Base-by-base conservation (phyloP, 1,140 invertebrate species). In the Megathymus violae region DNA sequence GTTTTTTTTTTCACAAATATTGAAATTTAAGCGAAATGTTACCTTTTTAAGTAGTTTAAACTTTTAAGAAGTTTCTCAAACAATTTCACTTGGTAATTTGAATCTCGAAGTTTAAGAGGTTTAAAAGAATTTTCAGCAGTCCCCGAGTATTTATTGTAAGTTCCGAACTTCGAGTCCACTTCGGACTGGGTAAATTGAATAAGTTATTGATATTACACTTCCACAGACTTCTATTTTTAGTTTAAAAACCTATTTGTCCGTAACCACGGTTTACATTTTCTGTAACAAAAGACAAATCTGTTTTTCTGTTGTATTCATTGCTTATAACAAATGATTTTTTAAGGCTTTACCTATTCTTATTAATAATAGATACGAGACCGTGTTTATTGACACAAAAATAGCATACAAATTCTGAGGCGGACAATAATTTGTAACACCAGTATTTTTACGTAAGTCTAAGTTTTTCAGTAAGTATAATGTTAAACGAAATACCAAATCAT, bases 1-100 rank as follows among this genome's bases (percentile, higher is more conserved):
- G 74, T 74, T 69, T 74, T 74, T 59, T 52, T 14, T 46, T 58
- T 46, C 41, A 47, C 43, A 36, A 16, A 17, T 25, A 47, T 36
- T 59, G 56, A 59, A 59, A 59, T 38, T 38, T 31, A 59, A 47
- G 10, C 56, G 27, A 38, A 47, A 47, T 47, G 17, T 47, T 36
- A 34, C 15, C 25, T 27, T 36, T 16, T 11, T 38, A 59, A 59
- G 43, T 59, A 59, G 56, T 59, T 59, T 36, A 36, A 36, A 36
- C 10, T 36, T 36, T 46, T 38, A 47, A 56, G 34, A 56, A 56
- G 56, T 59, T 59, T 47, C 44, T 25, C 56, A 59, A 59, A 47
- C 43, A 59, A 59, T 59, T 59, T 59, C 31, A 59, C 43, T 59
- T 59, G 41, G 43, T 59, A 59, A 59, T 59, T 59, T 47, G 43